Percentiles rank a stretch among this genome's conserved stretches.
These are phyloP conservation scores for Pelosia muscerda DNA, from an alignment of 2,888 invertebrate species.

Conservation along the genomic window DNA sequence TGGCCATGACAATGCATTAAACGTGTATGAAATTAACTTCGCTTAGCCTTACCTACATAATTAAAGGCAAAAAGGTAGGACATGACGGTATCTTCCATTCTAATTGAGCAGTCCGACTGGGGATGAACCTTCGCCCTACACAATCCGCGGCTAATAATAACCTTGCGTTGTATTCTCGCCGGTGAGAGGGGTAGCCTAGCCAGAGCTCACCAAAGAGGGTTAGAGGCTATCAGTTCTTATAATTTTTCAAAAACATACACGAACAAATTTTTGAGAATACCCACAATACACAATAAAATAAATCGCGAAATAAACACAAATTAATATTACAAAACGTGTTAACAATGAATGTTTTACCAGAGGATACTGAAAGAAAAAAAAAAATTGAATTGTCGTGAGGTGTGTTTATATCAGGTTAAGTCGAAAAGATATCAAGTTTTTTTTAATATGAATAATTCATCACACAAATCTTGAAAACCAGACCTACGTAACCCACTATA, in stretches of 20 bases:
- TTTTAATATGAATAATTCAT: background rate
- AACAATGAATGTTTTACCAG: background rate
- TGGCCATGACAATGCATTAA: background rate
- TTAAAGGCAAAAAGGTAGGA: too few relatives aligned
- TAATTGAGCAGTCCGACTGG: too few relatives aligned
- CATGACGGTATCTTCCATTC: too few relatives aligned
- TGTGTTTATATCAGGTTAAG: background rate
- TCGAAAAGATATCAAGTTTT: background rate
- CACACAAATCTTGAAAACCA: background rate
- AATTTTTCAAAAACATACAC: too few relatives aligned
- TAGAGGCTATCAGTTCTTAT: too few relatives aligned
- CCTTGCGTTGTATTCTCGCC: too few relatives aligned
- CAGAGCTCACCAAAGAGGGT: too few relatives aligned
- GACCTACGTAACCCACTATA: background rate
- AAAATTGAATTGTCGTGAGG: background rate
- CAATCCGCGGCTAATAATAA: too few relatives aligned
- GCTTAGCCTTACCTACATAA: too few relatives aligned
- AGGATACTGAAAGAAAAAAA: background rate
- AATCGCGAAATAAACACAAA: background rate
- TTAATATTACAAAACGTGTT: background rate
- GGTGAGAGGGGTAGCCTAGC: too few relatives aligned
- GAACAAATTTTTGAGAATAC: too few relatives aligned
- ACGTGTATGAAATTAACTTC: background rate
- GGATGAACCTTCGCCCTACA: too few relatives aligned
- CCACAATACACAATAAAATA: background rate